phyloP scores from a whole-genome alignment of 2,113 vertebrate species.

The Tamias sibiricus region DNA sequence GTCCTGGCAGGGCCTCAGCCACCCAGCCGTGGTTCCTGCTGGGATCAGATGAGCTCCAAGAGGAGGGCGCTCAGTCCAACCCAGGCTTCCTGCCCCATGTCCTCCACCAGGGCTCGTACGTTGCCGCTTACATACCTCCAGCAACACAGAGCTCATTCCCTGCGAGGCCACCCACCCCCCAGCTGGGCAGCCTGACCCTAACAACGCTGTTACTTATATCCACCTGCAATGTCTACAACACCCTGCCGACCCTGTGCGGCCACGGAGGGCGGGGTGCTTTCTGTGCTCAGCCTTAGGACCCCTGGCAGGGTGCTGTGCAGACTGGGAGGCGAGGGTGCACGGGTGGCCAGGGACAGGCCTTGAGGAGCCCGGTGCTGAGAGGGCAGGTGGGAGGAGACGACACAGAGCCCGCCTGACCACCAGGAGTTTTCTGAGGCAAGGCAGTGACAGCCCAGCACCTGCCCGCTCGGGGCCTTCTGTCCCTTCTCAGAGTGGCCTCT shows the following conservation, averaged over 20 bases:
- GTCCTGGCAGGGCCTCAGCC: background rate
- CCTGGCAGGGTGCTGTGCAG: background rate
- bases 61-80: background rate
- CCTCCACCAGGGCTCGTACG: no score
- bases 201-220: background rate
- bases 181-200: background rate
- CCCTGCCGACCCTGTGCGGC: background rate
- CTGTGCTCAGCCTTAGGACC: background rate
- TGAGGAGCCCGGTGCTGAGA: background rate
- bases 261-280: background rate
- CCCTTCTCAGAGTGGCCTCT: background rate
- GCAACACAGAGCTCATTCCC: background rate
- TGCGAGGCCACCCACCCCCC: background rate
- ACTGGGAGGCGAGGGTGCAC: background rate
- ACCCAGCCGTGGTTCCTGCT: background rate
- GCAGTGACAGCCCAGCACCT: background rate
- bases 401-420: background rate
- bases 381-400: fast-evolving
- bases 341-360: background rate
- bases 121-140: background rate
- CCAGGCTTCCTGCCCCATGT: background rate
- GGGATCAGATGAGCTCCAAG: background rate
- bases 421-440: background rate
- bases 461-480: background rate
- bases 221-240: background rate